A percentile compares a stretch with the other conserved stretches of the same genome.
Conservation (phyloP, 2,888 invertebrate genomes). For the Harpagoxenus sublaevis region DNA sequence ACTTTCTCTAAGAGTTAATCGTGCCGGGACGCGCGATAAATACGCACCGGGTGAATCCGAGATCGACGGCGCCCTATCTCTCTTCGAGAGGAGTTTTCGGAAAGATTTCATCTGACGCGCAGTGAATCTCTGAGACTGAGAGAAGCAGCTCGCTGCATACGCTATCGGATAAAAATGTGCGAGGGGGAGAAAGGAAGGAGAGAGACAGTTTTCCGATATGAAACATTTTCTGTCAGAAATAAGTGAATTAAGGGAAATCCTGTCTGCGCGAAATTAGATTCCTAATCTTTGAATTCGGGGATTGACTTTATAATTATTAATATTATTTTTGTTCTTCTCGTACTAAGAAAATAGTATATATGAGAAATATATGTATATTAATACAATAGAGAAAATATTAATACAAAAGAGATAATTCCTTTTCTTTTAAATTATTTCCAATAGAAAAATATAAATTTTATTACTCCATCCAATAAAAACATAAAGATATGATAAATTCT, state of each 20-base stretch:
- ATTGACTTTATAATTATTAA: neutral
- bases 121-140: constrained; percentile 39
- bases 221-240: constrained; percentile 40
- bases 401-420: neutral
- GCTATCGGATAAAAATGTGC: constrained; percentile 44
- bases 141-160: constrained; percentile 32
- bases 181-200: neutral
- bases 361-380: neutral
- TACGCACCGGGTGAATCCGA: constrained; percentile 52
- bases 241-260: constrained; percentile 49
- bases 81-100: constrained; percentile 36
- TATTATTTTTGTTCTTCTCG: neutral
- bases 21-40: constrained; percentile 66
- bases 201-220: constrained; percentile 49
- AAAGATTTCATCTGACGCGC: constrained; percentile 47
- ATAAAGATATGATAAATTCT: neutral
- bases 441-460: neutral
- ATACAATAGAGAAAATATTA: neutral
- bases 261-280: neutral
- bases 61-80: constrained; percentile 38
- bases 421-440: neutral
- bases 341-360: neutral
- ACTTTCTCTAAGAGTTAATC: constrained; percentile 81
- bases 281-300: neutral
- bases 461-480: neutral